Evolutionary conservation across 2,797 vertebrate genomes (phyloP), one percentile per base, ranked within the genome.

Genomic region (Spatula versicolor): DNA sequence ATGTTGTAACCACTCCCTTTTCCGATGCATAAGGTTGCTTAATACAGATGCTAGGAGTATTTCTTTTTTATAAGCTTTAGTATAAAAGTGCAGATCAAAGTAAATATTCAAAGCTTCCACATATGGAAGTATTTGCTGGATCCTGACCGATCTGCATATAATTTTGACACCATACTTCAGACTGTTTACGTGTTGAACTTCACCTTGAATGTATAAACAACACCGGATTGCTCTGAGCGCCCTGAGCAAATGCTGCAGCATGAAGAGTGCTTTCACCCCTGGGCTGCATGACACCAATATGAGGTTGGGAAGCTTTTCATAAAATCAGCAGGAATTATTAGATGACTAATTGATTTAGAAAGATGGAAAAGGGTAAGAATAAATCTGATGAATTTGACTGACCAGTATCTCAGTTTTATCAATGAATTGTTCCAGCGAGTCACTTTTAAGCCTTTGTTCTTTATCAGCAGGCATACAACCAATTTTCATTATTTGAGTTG

Each of bases 71-170:
- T 1, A 3, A 86, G 56, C 26, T 16, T 84, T 78, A 88, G 80
- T 64, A 77, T 83, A 87, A 83, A 86, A 92, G 50, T 43, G 22
- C 17, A 64, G 95, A 95, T 95, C 66, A 83, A 92, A 85, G 77
- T 18, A 59, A 79, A 77, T 69, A 64, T 88, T 90, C 90, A 88
- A 82, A 92, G 78, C 71, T 69, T 64, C 66, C 26, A 21, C 30
- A 11, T 8, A 77, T 68, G 64, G 90, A 18, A 84, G 83, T 50
- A 82, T 91, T 96, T 91, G 50, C 85, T 80, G 74, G 48, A 69
- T 87, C n/a, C 88, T 78, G 46, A 26, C 21, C 7, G 23, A 81
- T 82, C 85, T 89, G 64, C 79, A 92, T 82, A 45, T 5, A 93
- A 22, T 50, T 64, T 66, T 76, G 30, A 43, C 45, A 60, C 43